Base-by-base conservation (phyloP, 2,797 vertebrate genomes). In the Menidia menidia region DNA sequence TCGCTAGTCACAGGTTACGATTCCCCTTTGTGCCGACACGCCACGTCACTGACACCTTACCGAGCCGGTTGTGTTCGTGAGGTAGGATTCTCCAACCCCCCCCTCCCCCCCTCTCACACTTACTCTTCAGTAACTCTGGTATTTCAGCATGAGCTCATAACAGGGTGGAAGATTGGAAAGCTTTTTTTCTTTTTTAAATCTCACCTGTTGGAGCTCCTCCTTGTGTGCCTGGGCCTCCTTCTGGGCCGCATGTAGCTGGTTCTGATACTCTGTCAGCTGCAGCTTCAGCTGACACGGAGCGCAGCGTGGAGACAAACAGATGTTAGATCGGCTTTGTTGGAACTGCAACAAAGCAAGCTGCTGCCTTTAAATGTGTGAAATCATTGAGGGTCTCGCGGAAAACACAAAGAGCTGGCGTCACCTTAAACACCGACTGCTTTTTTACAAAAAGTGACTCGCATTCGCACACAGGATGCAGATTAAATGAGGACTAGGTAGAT, bases 141-240 rank as follows among this genome's bases (percentile, higher is more conserved):
- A 25, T 16, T 48, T 68, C 9, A 47, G 63, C 52, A 6, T 48
- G 12, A 60, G 33, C 75, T 35, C 59, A 33, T 56, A 53, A 14
- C 16, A 16, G 11, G 47, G 16, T 65, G 4, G 5, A 60, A 1
- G 11, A 61, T 11, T n/a, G 35, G 39, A 57, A 65, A 60, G 32
- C 6, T 18, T 43, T 30, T 56, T 19, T n/a, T 6, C 4, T 51
- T 13, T 51, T 13, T 6, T 41, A 50, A 11, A 52, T 70, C 71
- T 93, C 87, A 98, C 97, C 97, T 96, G 88, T 39, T 88, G 73
- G 13, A 98, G 95, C 82, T 97, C 97, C 63, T 94, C 89, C 80
- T 91, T 96, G 71, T 96, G 95, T 51, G 94, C 96, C 92, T 95
- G 94, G 0, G 88, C 93, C 91, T 98, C 97, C 6, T 80, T 92